phyloP scores from a whole-genome alignment of 2,113 vertebrate species.

The Erythrocebus patas region DNA sequence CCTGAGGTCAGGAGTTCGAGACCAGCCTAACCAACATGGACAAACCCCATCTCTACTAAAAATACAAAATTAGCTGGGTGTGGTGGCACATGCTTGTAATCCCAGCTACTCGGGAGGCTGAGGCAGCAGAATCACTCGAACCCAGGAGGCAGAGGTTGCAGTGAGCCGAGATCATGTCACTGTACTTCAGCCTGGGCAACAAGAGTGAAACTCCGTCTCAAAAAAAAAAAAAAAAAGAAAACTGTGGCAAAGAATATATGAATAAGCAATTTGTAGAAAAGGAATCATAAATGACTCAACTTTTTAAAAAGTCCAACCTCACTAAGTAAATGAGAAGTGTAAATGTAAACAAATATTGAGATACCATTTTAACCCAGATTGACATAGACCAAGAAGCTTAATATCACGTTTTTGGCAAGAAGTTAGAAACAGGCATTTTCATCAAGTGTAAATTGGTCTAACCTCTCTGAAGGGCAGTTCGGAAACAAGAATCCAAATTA shows the following conservation, averaged over 20 bases:
- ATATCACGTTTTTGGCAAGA: not conserved
- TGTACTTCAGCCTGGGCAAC: no score
- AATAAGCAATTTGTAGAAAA: not conserved
- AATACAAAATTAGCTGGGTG: no score
- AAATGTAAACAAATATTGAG: not conserved
- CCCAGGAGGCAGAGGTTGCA: no score
- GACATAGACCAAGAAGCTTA: not conserved
- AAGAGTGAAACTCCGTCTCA: no score
- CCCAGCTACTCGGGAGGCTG: no score
- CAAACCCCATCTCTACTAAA: no score
- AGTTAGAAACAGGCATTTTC: constrained; percentile 26
- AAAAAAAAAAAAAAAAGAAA: no score
- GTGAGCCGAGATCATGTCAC: no score
- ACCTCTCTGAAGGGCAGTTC: not conserved
- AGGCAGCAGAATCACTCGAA: no score
- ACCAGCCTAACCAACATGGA: no score
- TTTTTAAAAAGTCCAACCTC: not conserved
- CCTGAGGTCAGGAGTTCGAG: no score
- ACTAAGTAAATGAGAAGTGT: not conserved
- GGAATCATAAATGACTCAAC: not conserved
- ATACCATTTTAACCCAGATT: not conserved
- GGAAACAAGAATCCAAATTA: not conserved
- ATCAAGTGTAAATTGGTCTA: not conserved
- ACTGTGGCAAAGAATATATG: not conserved
- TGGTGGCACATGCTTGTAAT: no score